Base-by-base conservation (phyloP, 2,888 invertebrate species). In the Drepana falcataria region DNA sequence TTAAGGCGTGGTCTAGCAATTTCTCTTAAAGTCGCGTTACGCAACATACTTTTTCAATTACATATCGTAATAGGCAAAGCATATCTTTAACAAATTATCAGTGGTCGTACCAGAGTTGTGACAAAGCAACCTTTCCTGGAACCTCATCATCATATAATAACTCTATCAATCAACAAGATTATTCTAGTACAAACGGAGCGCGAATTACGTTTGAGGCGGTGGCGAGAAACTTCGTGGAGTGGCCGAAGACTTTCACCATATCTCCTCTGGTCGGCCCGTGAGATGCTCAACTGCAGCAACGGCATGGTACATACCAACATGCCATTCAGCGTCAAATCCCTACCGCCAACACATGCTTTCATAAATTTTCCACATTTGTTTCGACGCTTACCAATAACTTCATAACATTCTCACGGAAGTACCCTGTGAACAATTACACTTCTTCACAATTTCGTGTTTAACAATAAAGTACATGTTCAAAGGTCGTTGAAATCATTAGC, bases 161-260 rank as follows among this genome's bases (percentile, higher is more conserved):
- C 77, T 79, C 80, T 75, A 87, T 87, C 84, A 83, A 85, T 87
- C 86, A 85, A 78, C 70, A 62, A 83, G 80, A 83, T 84, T 82
- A 81, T 81, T 79, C 73, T 79, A 80, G 80, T 82, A 80, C 75
- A 71, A 76, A 76, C 77, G 68, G 61, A 85, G 79, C 86, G 80
- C 84, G 84, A 83, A 83, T 67, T 73, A 70, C 73, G 73, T 70
- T 72, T 82, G 69, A 64, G 65, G 64, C 71, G 21, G 21, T 21
- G 21, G 63, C 62, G 57, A 64, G 67, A 71, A 73, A 75, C 73
- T 68, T 69, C 69, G 65, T 64, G 55, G 3, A 7, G 48, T 48
- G 51, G 54, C 59, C 55, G 56, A 59, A 69, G 63, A 83, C 85
- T 85, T 85, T 85, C 84, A 79, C 85, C 75, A 77, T 79, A 75